Percentiles rank a stretch among this genome's conserved stretches.
Evolutionary conservation across 2,113 vertebrate species (phyloP).

Genomic region (Hippoglossus stenolepis): DNA sequence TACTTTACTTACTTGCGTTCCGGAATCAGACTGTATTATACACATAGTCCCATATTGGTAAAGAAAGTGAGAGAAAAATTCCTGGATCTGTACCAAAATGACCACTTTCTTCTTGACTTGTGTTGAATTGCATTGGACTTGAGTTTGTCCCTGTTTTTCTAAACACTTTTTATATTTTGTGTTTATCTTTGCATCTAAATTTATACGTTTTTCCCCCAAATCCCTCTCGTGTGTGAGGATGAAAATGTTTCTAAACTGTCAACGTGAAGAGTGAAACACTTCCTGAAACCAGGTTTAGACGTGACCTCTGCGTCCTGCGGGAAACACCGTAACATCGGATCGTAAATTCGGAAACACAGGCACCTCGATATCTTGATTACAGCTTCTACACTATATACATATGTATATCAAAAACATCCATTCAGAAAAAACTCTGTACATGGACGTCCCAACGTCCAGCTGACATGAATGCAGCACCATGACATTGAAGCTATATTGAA

Average conservation of each 20-base stretch:
- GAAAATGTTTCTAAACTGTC: not conserved
- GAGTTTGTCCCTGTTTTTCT: not conserved
- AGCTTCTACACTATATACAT: too few species aligned
- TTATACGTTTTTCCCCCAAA: not conserved
- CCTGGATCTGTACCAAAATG: too few species aligned
- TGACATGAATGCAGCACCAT: slow-evolving; percentile 18
- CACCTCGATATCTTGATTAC: too few species aligned
- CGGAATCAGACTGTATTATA: too few species aligned
- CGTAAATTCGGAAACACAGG: too few species aligned
- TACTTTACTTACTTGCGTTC: not conserved
- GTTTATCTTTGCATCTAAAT: not conserved
- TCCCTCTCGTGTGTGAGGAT: not conserved
- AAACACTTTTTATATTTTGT: not conserved
- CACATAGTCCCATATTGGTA: too few species aligned
- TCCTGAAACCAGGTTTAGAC: slow-evolving; percentile 36
- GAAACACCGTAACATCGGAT: not conserved
- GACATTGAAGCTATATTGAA: slow-evolving; percentile 6
- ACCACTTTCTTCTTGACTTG: not conserved
- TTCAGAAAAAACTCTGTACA: not conserved
- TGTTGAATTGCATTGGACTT: too few species aligned
- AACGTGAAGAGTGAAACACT: slow-evolving; percentile 26
- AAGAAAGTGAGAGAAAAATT: too few species aligned
- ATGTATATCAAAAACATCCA: too few species aligned
- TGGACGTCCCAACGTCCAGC: not conserved
- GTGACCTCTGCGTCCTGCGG: slow-evolving; percentile 2